phyloP scores from a whole-genome alignment of 2,113 vertebrate genomes.

The rabbit (Oryctolagus cuniculus) region mOryCun1.1 NC_091450.1:38325001-38325500 shows the following conservation, averaged over 20 bases:
- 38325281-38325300: not conserved
- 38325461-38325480: not conserved
- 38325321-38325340: too few relatives aligned
- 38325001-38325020: not conserved
- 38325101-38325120: not conserved
- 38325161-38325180: not conserved
- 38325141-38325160: not conserved
- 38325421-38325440: not conserved
- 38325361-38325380: not conserved
- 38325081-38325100: not conserved
- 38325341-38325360: not conserved
- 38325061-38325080: too few relatives aligned
- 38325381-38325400: not conserved
- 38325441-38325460: not conserved
- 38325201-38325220: not conserved
- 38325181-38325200: not conserved
- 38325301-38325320: not conserved
- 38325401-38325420: not conserved
- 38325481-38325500: rapidly evolving
- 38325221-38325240: not conserved
- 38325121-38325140: not conserved
- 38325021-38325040: not conserved
- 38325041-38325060: not conserved
- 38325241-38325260: not conserved
- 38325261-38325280: not conserved